phyloP scores from a whole-genome alignment of 1,140 invertebrate genomes.

The Antheraea pernyi region DNA sequence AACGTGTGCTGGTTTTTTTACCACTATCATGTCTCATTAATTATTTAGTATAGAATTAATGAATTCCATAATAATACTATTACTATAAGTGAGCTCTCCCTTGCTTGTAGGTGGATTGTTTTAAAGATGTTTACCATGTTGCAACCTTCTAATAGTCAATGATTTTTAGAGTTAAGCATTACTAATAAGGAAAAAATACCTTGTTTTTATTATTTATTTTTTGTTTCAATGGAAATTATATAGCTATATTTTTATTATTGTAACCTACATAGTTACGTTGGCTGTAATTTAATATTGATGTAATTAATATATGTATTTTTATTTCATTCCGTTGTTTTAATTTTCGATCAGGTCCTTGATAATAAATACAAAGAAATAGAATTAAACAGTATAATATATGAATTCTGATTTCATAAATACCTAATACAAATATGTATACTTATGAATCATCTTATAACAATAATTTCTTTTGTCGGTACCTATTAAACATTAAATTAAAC shows the following conservation, averaged over 20 bases:
- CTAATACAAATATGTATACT: too few species aligned
- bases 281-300: conserved; percentile 78
- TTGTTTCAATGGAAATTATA: conserved; percentile 78
- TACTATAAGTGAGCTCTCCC: conserved; percentile 66
- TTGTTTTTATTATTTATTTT: conserved; percentile 77
- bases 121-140: conserved; percentile 72
- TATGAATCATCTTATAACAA: too few species aligned
- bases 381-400: too few species aligned
- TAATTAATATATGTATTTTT: conserved; percentile 80
- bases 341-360: not conserved
- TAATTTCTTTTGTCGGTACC: too few species aligned
- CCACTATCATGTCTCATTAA: conserved; percentile 59
- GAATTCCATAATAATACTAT: conserved; percentile 70
- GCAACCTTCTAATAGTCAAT: conserved; percentile 73
- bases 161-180: conserved; percentile 71
- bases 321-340: conserved; percentile 56
- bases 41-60: conserved; percentile 65
- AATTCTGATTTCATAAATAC: too few species aligned
- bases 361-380: too few species aligned
- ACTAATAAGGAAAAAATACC: conserved; percentile 73
- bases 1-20: conserved; percentile 32
- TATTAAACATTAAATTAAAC: too few species aligned
- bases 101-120: conserved; percentile 75
- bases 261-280: conserved; percentile 76
- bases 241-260: conserved; percentile 79